Evolutionary conservation across 2,113 vertebrate species (phyloP), one percentile per base, ranked within the genome.

Genomic region (Passer domesticus): DNA sequence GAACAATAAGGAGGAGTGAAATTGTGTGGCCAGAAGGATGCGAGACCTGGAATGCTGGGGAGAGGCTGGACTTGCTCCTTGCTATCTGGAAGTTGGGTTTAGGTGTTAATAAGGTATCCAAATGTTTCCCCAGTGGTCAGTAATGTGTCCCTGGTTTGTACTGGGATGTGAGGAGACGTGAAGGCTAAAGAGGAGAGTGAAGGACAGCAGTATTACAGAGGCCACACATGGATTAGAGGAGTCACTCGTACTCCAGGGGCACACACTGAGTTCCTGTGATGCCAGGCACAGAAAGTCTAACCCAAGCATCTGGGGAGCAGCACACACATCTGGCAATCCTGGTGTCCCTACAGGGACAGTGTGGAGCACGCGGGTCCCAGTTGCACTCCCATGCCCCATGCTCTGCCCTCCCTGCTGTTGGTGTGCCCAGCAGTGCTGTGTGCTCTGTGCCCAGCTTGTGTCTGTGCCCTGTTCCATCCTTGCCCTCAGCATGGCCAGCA

Each of bases 401-500:
- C 37, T 24, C 12, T 13, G 21, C 75, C 30, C 59, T 17, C 22
- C 11, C 1, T 33, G n/a, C 4, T 10, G 13, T 4, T 20, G 41
- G 30, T 15, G 37, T 17, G 70, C 46, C 24, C 50, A 35, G 37
- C 31, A 17, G 24, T 35, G 52, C 70, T 33, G 8, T n/a, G 33
- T 21, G 25, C 69, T 35, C 68, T 30, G 37, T 44, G 52, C 60
- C 33, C 74, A 37, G 35, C 6, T 1, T 23, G 31, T 89, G 35
- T 35, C 68, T 0, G 0, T 59, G 37, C 33, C 59, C 33, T 0
- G 0, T 25, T 28, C n/a, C 1, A 0, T 59, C 50, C 50, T 16
- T 28, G 37, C 33, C 68, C 27, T 52, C 12, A 10, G 43, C 5
- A 5, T 9, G 31, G 37, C 43, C 59, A 74, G 43, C 75, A 58